phyloP scores from a whole-genome alignment of 2,113 vertebrate species.

The Dipodomys spectabilis region DNA sequence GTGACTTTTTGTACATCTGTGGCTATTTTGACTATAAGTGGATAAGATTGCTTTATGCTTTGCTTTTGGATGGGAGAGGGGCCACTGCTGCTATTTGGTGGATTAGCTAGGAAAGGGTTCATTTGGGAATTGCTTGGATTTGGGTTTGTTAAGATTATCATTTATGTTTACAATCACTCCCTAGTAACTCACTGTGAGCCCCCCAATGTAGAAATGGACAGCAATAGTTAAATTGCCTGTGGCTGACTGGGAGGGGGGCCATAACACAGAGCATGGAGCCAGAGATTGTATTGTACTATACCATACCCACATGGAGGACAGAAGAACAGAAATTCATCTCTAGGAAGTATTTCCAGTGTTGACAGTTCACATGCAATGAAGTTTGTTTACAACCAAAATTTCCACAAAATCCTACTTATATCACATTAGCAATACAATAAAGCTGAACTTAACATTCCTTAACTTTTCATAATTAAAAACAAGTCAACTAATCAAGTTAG shows the following conservation, averaged over 20 bases:
- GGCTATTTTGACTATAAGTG: neutral
- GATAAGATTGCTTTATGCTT: neutral
- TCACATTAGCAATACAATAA: neutral
- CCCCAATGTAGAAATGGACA: neutral
- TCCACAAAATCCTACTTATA: slow-evolving; percentile 12
- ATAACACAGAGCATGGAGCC: neutral
- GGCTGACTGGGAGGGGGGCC: neutral
- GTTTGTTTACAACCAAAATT: slow-evolving; percentile 42
- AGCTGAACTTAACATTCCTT: neutral
- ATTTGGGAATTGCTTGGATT: neutral
- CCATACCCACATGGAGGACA: neutral
- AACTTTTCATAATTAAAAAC: neutral
- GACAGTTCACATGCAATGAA: neutral
- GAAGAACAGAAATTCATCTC: neutral
- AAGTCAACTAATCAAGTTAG: neutral
- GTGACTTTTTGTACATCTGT: neutral
- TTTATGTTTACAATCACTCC: neutral
- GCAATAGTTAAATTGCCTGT: neutral
- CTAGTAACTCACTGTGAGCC: neutral
- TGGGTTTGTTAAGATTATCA: neutral
- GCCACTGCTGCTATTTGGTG: neutral
- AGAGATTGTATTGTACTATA: neutral
- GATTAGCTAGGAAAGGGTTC: neutral
- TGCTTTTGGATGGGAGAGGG: neutral
- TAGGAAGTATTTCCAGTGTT: neutral